Evolutionary conservation across 2,797 vertebrate species (phyloP), one percentile per base, ranked within the genome.

Genomic region (Anguilla megastoma): DNA sequence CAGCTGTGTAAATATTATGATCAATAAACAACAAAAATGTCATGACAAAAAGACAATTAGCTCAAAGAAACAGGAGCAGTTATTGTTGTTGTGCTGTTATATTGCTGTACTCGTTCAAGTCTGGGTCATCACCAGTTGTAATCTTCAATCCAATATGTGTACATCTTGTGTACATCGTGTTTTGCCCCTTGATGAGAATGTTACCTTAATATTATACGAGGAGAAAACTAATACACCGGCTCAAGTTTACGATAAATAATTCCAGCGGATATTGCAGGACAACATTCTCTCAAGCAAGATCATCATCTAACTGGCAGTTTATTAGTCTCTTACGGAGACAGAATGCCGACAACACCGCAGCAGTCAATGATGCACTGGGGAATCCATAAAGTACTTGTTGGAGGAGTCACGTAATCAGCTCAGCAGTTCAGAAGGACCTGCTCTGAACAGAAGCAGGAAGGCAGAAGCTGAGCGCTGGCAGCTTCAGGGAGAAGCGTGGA

Each of bases 381-480:
- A 82, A 50, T 82, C 41, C 79, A 82, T n/a, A 24, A 50, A n/a
- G 50, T 82, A n/a, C 79, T 24, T 48, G 16, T 82, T 82, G 79
- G 45, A 48, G 79, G 79, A 82, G 24, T 45, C 41, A 82, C 50
- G 24, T 48, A 82, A 82, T 82, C 41, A 82, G 79, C 33, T 76
- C 30, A 36, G 30, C 27, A 12, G 30, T 74, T 74, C 27, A 74
- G 63, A 0, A 8, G 66, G n/a, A 71, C 66, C 33, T 41, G 5
- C 6, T 36, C 12, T 36, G 71, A 74, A 36, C 27, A 76, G 10
- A 76, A 41, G 33, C 71, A 74, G 69, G n/a, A 30, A 12, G 3
- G 30, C 69, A 27, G 69, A 12, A 30, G n/a, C 69, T 33, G 24
- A 74, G 27, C 10, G 69, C 69, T 76, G 71, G 30, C 71, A 76